phyloP scores from a whole-genome alignment of 2,113 vertebrate genomes.

The Toxostoma redivivum region DNA sequence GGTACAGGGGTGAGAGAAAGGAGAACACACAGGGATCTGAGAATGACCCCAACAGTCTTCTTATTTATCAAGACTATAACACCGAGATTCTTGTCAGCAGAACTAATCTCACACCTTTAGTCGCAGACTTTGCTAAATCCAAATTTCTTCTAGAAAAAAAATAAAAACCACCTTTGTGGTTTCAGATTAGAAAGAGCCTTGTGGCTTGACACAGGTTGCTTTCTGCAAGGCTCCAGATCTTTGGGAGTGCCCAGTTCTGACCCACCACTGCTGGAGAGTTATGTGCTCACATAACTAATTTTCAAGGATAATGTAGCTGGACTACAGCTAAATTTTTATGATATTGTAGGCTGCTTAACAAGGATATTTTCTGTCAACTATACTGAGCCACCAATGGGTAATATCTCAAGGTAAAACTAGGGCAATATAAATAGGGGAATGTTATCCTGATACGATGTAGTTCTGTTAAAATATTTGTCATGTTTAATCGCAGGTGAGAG shows the following conservation, averaged over 20 bases:
- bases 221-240: neutral
- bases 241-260: neutral
- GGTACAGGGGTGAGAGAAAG: neutral
- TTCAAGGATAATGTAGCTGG: neutral
- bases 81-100: neutral
- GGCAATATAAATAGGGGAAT: neutral
- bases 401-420: neutral
- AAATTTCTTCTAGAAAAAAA: neutral
- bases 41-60: neutral
- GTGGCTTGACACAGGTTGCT: neutral
- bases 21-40: neutral
- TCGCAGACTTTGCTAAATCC: neutral
- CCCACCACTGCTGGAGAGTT: neutral
- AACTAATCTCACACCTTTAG: neutral
- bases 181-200: neutral
- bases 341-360: neutral
- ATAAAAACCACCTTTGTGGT: neutral
- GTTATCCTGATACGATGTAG: neutral
- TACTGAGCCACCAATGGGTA: neutral
- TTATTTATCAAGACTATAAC: neutral
- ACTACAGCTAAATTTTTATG: neutral
- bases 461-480: neutral
- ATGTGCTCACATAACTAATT: neutral
- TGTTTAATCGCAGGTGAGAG: neutral
- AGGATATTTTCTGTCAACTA: neutral